Conservation (phyloP, 2,888 invertebrate genomes). For the Andrena camellia region DNA sequence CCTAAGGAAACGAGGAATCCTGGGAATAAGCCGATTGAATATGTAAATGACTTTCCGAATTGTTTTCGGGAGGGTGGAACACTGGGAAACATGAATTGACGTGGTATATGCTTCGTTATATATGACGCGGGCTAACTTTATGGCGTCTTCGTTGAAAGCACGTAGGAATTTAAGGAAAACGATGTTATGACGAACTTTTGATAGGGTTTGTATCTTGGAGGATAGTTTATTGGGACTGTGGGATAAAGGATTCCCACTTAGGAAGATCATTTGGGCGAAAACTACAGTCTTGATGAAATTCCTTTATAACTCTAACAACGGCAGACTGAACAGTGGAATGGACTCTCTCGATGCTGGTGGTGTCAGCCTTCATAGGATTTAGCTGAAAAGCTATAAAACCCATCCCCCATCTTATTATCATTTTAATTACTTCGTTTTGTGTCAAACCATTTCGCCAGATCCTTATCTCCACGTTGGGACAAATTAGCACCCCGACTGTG, state of each 20-base stretch:
- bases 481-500: slow-evolving; percentile 63
- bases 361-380: slow-evolving; percentile 23
- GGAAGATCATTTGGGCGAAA: neutral
- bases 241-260: neutral
- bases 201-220: neutral
- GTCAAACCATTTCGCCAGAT: slow-evolving; percentile 55
- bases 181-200: neutral
- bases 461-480: slow-evolving; percentile 55
- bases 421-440: slow-evolving; percentile 60
- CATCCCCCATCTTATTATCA: slow-evolving; percentile 38
- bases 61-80: neutral
- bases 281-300: neutral
- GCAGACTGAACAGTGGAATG: neutral
- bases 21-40: slow-evolving; percentile 39
- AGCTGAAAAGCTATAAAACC: slow-evolving; percentile 26
- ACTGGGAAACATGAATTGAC: slow-evolving; percentile 1
- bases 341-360: neutral
- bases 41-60: slow-evolving; percentile 38
- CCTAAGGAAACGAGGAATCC: slow-evolving; percentile 43
- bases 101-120: neutral
- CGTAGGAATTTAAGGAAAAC: neutral
- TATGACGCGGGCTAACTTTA: neutral
- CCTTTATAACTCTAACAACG: neutral
- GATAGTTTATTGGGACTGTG: neutral
- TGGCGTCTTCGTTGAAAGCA: neutral